Evolutionary conservation across 2,113 vertebrate species (phyloP).

Genomic region (Forbesichthys agassizii): DNA sequence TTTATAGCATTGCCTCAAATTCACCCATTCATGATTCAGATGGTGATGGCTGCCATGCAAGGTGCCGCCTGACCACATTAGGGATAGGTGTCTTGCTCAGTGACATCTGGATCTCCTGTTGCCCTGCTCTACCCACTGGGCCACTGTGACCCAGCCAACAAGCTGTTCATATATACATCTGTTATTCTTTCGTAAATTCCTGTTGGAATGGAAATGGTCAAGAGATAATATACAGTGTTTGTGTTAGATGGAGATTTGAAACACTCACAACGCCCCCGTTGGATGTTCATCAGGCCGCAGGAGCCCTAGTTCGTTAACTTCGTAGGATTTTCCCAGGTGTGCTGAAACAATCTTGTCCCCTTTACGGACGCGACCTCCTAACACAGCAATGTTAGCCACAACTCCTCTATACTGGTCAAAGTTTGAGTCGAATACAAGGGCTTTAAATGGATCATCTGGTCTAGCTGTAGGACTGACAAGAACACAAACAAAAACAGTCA

Average conservation of each 20-base stretch:
- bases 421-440: slow-evolving; percentile 93
- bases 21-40: too few species aligned
- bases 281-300: slow-evolving; percentile 86
- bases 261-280: slow-evolving; percentile 81
- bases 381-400: slow-evolving; percentile 87
- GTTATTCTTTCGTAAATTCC: too few species aligned
- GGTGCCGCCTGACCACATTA: too few species aligned
- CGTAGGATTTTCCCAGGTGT: slow-evolving; percentile 85
- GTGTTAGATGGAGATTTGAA: background rate
- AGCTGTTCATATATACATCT: too few species aligned
- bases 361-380: slow-evolving; percentile 86
- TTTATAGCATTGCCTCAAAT: too few species aligned
- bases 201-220: too few species aligned
- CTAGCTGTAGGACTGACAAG: slow-evolving; percentile 77
- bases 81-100: too few species aligned
- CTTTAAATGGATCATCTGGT: slow-evolving; percentile 81
- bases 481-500: background rate
- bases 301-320: slow-evolving; percentile 91
- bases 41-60: too few species aligned
- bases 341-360: slow-evolving; percentile 87
- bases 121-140: too few species aligned
- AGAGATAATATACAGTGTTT: too few species aligned
- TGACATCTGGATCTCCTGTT: too few species aligned
- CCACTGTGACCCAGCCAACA: too few species aligned
- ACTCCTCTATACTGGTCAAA: slow-evolving; percentile 95